Evolutionary conservation across 2,797 vertebrate species (phyloP).

Genomic region (Orientallactaga sibirica): DNA sequence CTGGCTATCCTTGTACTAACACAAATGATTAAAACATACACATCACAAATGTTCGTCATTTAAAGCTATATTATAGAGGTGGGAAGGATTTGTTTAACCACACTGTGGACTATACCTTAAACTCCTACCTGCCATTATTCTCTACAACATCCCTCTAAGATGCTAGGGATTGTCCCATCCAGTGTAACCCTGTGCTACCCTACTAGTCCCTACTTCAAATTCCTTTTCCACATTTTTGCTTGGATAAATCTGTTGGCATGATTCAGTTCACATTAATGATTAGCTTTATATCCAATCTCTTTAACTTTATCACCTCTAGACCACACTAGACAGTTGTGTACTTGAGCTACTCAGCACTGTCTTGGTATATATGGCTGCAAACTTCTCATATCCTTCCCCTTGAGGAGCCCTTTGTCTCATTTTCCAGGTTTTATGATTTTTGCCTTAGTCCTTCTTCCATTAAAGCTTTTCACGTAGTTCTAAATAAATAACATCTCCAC

Average conservation of each 20-base stretch:
- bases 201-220: not conserved
- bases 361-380: not conserved
- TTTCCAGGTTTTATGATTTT: not conserved
- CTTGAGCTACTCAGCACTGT: not conserved
- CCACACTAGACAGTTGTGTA: not conserved
- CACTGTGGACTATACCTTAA: not conserved
- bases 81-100: not conserved
- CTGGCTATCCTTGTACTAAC: not conserved
- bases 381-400: not conserved
- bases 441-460: not conserved
- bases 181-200: not conserved
- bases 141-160: not conserved
- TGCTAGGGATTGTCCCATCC: not conserved
- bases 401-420: not conserved
- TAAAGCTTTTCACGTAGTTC: not conserved
- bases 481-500: not conserved
- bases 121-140: not conserved
- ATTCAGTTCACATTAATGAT: not conserved
- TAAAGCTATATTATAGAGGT: not conserved
- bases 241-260: not conserved
- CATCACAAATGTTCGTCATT: not conserved
- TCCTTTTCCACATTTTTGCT: not conserved
- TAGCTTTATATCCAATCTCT: not conserved
- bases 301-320: not conserved
- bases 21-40: not conserved